Percentiles rank a stretch among this genome's conserved stretches.
Conservation (phyloP, 2,888 invertebrate genomes). For the Cyaniris semiargus region DNA sequence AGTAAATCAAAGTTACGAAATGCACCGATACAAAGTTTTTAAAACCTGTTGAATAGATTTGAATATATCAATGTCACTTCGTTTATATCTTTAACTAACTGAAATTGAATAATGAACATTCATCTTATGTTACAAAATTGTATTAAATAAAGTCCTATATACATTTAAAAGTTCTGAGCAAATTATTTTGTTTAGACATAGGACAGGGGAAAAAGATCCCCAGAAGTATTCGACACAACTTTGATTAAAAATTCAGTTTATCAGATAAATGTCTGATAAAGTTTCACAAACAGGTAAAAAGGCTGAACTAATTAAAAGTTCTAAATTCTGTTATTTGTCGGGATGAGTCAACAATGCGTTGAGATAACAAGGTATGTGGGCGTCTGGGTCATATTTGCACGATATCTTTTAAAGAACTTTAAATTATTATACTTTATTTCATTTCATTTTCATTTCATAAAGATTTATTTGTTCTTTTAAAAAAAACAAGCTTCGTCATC, state of each 20-base stretch:
- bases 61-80: too few relatives aligned
- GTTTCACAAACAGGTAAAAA: background rate
- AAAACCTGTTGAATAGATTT: too few relatives aligned
- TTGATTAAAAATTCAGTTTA: constrained; percentile 8
- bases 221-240: background rate
- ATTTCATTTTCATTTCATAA: too few relatives aligned
- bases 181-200: background rate
- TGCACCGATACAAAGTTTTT: too few relatives aligned
- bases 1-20: too few relatives aligned
- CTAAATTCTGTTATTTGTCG: background rate
- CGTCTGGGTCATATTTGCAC: background rate
- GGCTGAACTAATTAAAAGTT: background rate
- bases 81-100: too few relatives aligned
- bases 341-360: background rate
- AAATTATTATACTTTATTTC: too few relatives aligned
- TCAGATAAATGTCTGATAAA: background rate
- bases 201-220: background rate
- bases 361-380: background rate
- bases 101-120: too few relatives aligned
- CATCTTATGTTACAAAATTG: background rate
- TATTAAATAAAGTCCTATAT: background rate
- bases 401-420: too few relatives aligned
- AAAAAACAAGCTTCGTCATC: too few relatives aligned
- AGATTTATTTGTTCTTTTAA: too few relatives aligned
- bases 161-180: background rate